phyloP scores from a whole-genome alignment of 2,797 vertebrate species.

The Sebastes wilsoni region DNA sequence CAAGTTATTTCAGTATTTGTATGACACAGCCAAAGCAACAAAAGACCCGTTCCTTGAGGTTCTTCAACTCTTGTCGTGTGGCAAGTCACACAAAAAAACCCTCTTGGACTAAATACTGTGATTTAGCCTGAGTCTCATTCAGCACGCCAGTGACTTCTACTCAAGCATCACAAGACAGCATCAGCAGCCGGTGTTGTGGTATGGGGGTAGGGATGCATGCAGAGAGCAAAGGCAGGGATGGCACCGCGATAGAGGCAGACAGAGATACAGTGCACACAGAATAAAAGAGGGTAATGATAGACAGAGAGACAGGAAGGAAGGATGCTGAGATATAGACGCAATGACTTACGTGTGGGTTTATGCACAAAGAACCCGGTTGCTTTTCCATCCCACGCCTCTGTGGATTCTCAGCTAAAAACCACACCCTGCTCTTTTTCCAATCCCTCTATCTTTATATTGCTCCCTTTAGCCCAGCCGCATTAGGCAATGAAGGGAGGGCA shows the following conservation, averaged over 20 bases:
- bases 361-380: conserved; percentile 33
- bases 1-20: not conserved
- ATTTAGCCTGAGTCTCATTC: conserved; percentile 19
- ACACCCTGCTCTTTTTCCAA: not conserved
- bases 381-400: conserved; percentile 66
- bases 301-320: not conserved
- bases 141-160: conserved; percentile 15
- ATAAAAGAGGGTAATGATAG: not conserved
- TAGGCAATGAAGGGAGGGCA: not conserved
- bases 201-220: conserved; percentile 61
- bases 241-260: conserved; percentile 25
- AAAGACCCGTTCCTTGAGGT: not conserved
- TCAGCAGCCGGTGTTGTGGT: conserved; percentile 49
- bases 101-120: conserved; percentile 1
- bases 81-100: not conserved
- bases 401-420: conserved; percentile 11
- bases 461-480: not conserved
- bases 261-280: not conserved
- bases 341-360: conserved; percentile 80
- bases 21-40: not conserved
- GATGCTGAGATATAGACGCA: not conserved
- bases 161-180: conserved; percentile 75
- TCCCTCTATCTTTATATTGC: not conserved
- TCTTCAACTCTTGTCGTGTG: not conserved
- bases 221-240: conserved; percentile 36